Evolutionary conservation across 2,888 invertebrate species (phyloP), one percentile per base, ranked within the genome.

Genomic region (Sminthurinus aureus): DNA sequence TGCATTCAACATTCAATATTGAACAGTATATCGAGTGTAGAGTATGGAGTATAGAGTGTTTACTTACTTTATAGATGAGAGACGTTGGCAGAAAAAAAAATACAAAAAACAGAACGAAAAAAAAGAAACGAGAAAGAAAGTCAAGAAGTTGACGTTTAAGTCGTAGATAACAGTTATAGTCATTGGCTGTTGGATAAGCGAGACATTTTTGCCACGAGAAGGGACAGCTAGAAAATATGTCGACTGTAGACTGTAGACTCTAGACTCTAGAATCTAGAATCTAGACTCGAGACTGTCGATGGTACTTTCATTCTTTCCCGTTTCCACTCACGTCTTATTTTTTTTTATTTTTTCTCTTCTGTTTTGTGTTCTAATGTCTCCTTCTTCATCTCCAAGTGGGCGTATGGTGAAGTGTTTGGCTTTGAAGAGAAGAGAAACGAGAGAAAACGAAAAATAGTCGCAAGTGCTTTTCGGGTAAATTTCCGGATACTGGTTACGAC

Each of bases 401-500:
- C 74, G 74, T 20, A 11, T 81, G 81, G 81, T 74, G 64, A 64
- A 15, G 38, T 38, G 38, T 38, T 38, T 38, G 38, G 38, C 6
- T 38, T 38, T 38, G 24, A 64, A 81, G 38, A 64, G n/a, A 81
- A 81, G 81, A 58, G 81, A 81, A 75, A 73, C 74, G 74, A 24
- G 22, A 58, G 15, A 51, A 73, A 81, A 81, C 69, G 69, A 81
- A 81, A 74, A 81, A 81, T 81, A 75, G 74, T 81, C 81, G 73
- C 74, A 81, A 81, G 81, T 75, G 81, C 81, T 81, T 74, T 81
- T 81, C 74, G 74, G 74, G 74, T 81, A 81, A 81, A 81, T 81
- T 81, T 81, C 75, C 81, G 73, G 74, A 52, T 6, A 26, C 71
- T 80, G 38, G 80, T 71, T 51, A 52, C 52, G 50, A 66, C 79